A percentile compares a stretch with the other conserved stretches of the same genome.
Conservation (phyloP, 2,113 vertebrate species). For the Calidris pugnax region DNA sequence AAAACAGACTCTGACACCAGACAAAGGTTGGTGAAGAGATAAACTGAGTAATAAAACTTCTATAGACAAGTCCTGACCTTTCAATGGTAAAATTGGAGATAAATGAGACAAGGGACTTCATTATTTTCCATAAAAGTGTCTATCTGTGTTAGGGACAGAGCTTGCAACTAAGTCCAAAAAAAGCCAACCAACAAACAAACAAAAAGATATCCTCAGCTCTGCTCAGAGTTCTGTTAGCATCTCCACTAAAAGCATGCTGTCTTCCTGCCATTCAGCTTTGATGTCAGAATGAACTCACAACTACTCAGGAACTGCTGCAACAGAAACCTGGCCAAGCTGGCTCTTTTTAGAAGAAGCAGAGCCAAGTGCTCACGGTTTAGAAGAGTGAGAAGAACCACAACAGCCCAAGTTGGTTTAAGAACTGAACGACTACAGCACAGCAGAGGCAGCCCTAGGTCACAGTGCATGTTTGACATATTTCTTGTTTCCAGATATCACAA, state of each 20-base stretch:
- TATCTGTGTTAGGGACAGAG: neutral
- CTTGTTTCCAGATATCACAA: neutral
- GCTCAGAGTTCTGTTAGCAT: neutral
- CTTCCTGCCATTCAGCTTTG: neutral
- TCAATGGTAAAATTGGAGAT: neutral
- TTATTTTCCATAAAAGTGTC: neutral
- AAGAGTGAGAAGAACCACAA: neutral
- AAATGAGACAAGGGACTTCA: neutral
- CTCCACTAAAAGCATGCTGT: neutral
- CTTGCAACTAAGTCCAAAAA: neutral
- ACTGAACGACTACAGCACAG: neutral
- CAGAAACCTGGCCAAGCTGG: neutral
- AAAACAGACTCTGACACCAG: neutral
- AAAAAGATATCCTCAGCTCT: neutral
- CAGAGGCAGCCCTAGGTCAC: neutral
- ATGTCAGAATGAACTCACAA: neutral
- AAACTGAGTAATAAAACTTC: neutral
- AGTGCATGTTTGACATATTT: neutral
- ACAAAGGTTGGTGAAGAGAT: neutral
- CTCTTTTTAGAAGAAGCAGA: neutral
- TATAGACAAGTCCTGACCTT: neutral
- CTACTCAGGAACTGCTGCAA: neutral
- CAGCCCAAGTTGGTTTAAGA: neutral
- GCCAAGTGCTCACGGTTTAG: neutral
- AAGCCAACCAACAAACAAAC: neutral